phyloP scores from a whole-genome alignment of 2,113 vertebrate genomes.

The Triplophysa siluroides region DNA sequence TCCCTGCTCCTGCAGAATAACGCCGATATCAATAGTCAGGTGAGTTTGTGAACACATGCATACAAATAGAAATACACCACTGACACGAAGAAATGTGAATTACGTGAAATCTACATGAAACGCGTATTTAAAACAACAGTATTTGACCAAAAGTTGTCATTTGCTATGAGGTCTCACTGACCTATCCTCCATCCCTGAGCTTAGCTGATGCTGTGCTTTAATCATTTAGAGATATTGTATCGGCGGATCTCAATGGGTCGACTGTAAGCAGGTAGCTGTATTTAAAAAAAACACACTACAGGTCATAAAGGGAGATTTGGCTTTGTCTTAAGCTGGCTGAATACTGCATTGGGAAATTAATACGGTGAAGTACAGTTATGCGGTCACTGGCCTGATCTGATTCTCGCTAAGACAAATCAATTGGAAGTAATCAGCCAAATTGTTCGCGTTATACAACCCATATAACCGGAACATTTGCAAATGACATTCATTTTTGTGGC shows the following conservation, averaged over 20 bases:
- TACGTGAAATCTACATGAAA: too few species aligned
- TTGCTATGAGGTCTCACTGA: not conserved
- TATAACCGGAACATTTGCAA: constrained; percentile 80
- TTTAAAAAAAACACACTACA: constrained; percentile 42
- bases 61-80: constrained; percentile 24
- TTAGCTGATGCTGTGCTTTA: constrained; percentile 6
- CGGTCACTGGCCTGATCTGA: constrained; percentile 64
- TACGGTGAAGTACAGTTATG: constrained; percentile 58
- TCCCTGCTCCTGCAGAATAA: constrained; percentile 84
- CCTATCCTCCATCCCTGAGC: not conserved
- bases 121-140: too few species aligned
- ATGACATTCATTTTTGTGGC: constrained; percentile 68
- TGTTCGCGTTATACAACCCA: constrained; percentile 77
- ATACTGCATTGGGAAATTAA: constrained; percentile 74
- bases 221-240: constrained; percentile 27
- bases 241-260: constrained; percentile 45
- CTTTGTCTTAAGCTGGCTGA: constrained; percentile 74
- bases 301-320: constrained; percentile 61
- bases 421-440: constrained; percentile 84
- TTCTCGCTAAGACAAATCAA: constrained; percentile 71
- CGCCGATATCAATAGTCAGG: constrained; percentile 92
- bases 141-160: too few species aligned
- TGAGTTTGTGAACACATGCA: constrained; percentile 63
- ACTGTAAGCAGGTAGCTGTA: constrained; percentile 66
- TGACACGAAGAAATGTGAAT: not conserved